These are phyloP conservation scores for Tenthredo scrophulariae DNA, from an alignment of 2,888 invertebrate species.

Conservation along the genomic window DNA sequence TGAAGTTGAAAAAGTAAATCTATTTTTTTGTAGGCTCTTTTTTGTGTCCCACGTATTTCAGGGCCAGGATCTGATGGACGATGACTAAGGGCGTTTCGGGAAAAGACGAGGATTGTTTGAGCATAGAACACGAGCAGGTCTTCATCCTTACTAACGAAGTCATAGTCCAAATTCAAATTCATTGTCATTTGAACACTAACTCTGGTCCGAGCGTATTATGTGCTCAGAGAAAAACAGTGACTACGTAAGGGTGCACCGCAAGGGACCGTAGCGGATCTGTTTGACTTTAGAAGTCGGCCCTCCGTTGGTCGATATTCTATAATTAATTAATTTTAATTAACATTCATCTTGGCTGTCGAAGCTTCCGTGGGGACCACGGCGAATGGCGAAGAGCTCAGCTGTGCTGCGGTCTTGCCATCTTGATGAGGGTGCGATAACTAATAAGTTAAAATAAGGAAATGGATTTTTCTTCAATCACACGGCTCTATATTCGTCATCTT, in stretches of 20 bases:
- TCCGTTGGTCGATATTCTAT: slow-evolving; percentile 21
- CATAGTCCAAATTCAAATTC: not conserved
- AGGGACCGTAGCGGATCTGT: not conserved
- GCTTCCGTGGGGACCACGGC: not conserved
- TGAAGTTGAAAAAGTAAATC: not conserved
- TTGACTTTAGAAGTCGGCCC: not conserved
- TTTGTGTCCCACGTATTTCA: not conserved
- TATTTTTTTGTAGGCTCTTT: not conserved
- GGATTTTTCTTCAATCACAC: not conserved
- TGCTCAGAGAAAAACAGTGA: not conserved
- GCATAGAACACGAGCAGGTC: not conserved
- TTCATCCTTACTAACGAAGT: not conserved
- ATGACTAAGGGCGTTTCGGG: not conserved
- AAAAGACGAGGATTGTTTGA: not conserved
- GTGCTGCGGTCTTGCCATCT: not conserved
- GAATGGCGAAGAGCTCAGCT: not conserved
- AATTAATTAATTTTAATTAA: slow-evolving; percentile 42
- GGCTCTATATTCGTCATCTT: not conserved
- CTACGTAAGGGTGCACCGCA: not conserved
- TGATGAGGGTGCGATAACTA: not conserved
- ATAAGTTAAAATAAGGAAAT: slow-evolving; percentile 11
- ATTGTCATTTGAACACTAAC: not conserved
- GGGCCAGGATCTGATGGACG: slow-evolving; percentile 17
- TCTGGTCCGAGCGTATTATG: not conserved
- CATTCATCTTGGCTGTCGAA: slow-evolving; percentile 16